These are phyloP conservation scores for Rhinogobius similis DNA, from an alignment of 2,113 vertebrate genomes.

Conservation along the genomic window DNA sequence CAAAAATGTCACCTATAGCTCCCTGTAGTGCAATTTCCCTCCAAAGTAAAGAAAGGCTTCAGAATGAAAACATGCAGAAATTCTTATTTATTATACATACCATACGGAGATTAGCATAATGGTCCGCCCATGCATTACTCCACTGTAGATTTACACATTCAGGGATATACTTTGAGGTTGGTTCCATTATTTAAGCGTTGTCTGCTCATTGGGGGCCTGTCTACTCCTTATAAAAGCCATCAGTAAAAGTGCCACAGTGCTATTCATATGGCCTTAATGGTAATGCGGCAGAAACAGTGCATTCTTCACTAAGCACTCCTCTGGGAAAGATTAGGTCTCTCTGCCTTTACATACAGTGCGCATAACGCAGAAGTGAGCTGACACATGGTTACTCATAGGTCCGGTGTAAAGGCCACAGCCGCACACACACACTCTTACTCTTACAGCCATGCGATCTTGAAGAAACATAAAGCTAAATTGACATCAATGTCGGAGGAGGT, in stretches of 20 bases:
- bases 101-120: conserved; percentile 15
- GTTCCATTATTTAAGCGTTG: conserved; percentile 65
- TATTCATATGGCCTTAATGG: conserved; percentile 38
- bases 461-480: conserved; percentile 13
- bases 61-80: conserved; percentile 7
- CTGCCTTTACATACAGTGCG: conserved; percentile 42
- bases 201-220: conserved; percentile 48
- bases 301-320: conserved; percentile 55
- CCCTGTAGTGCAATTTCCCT: conserved; percentile 37
- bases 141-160: conserved; percentile 8
- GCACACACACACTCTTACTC: background rate
- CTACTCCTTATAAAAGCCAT: conserved; percentile 52
- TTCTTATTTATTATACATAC: conserved; percentile 28
- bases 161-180: conserved; percentile 7
- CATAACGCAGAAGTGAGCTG: conserved; percentile 14
- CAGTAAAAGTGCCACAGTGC: conserved; percentile 49
- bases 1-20: conserved; percentile 37
- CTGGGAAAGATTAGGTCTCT: conserved; percentile 50
- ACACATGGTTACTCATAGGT: conserved; percentile 22
- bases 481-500: conserved; percentile 6
- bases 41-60: conserved; percentile 16
- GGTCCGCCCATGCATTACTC: background rate
- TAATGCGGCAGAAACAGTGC: conserved; percentile 37
- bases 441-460: conserved; percentile 16
- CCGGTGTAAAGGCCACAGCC: conserved; percentile 7